These are phyloP conservation scores for Pteropus rufus DNA, from an alignment of 2,797 vertebrate species.

Conservation along the genomic window DNA sequence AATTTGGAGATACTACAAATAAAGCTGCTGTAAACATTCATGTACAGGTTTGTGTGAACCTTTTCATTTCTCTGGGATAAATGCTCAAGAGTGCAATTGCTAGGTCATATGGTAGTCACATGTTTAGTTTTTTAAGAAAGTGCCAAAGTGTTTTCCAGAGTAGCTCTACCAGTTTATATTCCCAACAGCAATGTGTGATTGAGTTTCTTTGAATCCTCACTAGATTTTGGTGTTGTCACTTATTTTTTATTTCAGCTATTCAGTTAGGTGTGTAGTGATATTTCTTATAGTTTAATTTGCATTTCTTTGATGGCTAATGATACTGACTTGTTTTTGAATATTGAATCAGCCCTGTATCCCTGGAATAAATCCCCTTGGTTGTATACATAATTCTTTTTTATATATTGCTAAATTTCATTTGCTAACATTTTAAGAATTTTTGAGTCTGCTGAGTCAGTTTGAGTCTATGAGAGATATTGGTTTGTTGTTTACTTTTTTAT, in stretches of 20 bases:
- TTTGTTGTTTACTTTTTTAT: background rate
- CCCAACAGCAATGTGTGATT: background rate
- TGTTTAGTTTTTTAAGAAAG: background rate
- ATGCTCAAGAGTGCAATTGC: background rate
- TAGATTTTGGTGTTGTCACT: background rate
- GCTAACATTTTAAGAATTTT: background rate
- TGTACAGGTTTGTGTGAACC: background rate
- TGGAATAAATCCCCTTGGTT: background rate
- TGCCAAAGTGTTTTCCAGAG: background rate
- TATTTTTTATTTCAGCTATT: background rate
- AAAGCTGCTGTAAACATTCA: background rate
- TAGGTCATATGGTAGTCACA: background rate
- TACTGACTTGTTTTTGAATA: background rate
- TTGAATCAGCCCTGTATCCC: background rate
- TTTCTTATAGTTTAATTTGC: background rate
- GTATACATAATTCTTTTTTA: background rate
- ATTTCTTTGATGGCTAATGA: background rate
- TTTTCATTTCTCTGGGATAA: constrained; percentile 1
- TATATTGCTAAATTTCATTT: background rate
- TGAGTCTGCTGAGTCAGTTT: background rate
- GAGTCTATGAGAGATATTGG: background rate
- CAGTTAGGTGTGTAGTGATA: background rate
- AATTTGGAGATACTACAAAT: background rate
- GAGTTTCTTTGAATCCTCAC: background rate
- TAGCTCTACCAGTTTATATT: background rate